phyloP scores from a whole-genome alignment of 1,140 invertebrate genomes.

The Philotrypesis tridentata region DNA sequence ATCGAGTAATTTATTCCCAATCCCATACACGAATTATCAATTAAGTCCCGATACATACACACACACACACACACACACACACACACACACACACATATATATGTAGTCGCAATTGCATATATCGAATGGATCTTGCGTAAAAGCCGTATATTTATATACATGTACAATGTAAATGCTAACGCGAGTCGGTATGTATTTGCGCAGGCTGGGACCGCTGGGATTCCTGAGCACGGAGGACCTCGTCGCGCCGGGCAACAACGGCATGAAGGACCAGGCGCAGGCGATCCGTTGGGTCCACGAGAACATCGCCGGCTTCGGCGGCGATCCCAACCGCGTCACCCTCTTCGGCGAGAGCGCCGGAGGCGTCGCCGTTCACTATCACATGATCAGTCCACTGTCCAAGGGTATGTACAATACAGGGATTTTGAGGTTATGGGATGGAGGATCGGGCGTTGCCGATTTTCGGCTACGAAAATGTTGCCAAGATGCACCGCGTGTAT shows the following conservation, averaged over 20 bases:
- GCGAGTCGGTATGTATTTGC: background rate
- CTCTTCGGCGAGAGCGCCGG: slow-evolving; percentile 85
- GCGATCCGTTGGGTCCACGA: slow-evolving; percentile 84
- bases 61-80: no score
- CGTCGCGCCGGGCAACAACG: slow-evolving; percentile 81
- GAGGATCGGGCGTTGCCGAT: no score
- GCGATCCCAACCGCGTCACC: slow-evolving; percentile 79
- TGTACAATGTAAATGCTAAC: background rate
- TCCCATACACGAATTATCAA: no score
- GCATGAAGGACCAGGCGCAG: slow-evolving; percentile 83
- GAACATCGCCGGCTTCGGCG: slow-evolving; percentile 82
- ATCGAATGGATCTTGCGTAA: no score
- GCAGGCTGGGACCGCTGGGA: slow-evolving; percentile 78
- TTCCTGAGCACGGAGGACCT: slow-evolving; percentile 79
- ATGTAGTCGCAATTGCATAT: no score
- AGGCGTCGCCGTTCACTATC: slow-evolving; percentile 79
- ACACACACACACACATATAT: no score
- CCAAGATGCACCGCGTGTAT: no score
- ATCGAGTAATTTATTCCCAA: no score
- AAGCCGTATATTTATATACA: no score
- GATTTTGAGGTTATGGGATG: no score
- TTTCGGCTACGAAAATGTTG: no score
- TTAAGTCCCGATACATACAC: no score
- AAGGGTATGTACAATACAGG: slow-evolving; percentile 76
- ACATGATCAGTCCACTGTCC: slow-evolving; percentile 81